Evolutionary conservation across 2,797 vertebrate species (phyloP).

Genomic region (Enteromius afrohamiltoni): DNA sequence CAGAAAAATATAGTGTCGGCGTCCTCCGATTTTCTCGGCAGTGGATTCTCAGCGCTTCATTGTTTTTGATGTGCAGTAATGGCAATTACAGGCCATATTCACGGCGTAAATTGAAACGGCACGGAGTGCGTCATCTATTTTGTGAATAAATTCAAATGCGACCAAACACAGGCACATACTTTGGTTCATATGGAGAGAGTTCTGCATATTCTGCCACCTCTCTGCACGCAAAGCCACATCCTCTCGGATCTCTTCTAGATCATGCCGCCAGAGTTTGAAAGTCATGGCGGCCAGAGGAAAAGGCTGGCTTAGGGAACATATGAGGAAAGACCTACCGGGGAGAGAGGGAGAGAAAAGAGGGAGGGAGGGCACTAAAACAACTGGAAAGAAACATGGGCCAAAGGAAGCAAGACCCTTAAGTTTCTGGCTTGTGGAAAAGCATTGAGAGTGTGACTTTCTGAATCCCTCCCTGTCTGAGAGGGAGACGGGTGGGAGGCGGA

Average conservation of each 20-base stretch:
- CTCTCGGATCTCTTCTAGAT: constrained; percentile 60
- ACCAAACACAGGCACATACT: background rate
- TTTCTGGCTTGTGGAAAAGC: constrained; percentile 47
- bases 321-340: constrained; percentile 54
- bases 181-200: constrained; percentile 35
- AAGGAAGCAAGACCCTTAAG: constrained; percentile 55
- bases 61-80: constrained; percentile 51
- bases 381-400: constrained; percentile 53
- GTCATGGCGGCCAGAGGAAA: constrained; percentile 52
- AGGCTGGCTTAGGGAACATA: constrained; percentile 42
- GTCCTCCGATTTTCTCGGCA: constrained; percentile 2
- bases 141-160: constrained; percentile 19
- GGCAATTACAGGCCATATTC: constrained; percentile 39
- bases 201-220: constrained; percentile 10
- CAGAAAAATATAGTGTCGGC: constrained; percentile 40
- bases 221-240: constrained; percentile 54
- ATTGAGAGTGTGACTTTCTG: constrained; percentile 48
- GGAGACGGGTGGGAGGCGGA: constrained; percentile 22
- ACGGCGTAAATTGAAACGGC: constrained; percentile 32
- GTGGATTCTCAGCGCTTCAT: constrained; percentile 18
- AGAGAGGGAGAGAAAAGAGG: constrained; percentile 13
- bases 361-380: constrained; percentile 47
- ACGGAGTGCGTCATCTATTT: constrained; percentile 27
- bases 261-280: constrained; percentile 49
- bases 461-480: constrained; percentile 54